Evolutionary conservation across 2,113 vertebrate genomes (phyloP).

Genomic region (Istiophorus platypterus): DNA sequence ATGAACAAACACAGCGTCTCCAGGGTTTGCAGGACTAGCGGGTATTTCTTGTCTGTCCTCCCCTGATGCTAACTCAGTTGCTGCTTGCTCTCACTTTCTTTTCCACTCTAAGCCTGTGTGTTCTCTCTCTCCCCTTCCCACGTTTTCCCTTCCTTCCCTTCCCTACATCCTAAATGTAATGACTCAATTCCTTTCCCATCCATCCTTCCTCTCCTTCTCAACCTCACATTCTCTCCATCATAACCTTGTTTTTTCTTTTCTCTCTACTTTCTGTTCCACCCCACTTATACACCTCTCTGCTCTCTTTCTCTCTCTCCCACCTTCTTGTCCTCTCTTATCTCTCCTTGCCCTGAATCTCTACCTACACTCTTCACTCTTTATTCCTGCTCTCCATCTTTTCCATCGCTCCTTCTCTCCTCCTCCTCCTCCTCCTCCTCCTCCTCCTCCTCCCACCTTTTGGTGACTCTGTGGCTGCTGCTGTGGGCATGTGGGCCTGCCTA

Average conservation of each 20-base stretch:
- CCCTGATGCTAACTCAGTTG: constrained; percentile 73
- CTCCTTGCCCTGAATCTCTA: constrained; percentile 2
- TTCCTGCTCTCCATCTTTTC: constrained; percentile 10
- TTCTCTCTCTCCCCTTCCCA: constrained; percentile 66
- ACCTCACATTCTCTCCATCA: background rate
- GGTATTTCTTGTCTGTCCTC: constrained; percentile 54
- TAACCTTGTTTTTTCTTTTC: background rate
- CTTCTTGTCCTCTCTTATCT: constrained; percentile 14
- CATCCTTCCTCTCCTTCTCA: background rate
- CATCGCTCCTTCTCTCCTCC: constrained; percentile 2
- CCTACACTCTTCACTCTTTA: constrained; percentile 23
- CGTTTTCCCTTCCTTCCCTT: background rate
- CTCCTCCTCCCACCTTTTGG: constrained; percentile 84
- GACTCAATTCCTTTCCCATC: constrained; percentile 1
- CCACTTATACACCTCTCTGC: background rate
- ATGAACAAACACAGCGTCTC: constrained; percentile 37
- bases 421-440: constrained; percentile 6
- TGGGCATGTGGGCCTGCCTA: constrained; percentile 96
- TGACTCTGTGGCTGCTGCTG: constrained; percentile 90
- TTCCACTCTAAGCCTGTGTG: constrained; percentile 78
- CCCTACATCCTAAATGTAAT: background rate
- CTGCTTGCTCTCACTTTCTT: constrained; percentile 76
- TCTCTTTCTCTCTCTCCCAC: background rate
- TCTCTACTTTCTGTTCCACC: background rate
- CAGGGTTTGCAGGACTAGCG: constrained; percentile 50